Conservation (phyloP, 2,113 vertebrate species). For the Ariopsis seemanni region DNA sequence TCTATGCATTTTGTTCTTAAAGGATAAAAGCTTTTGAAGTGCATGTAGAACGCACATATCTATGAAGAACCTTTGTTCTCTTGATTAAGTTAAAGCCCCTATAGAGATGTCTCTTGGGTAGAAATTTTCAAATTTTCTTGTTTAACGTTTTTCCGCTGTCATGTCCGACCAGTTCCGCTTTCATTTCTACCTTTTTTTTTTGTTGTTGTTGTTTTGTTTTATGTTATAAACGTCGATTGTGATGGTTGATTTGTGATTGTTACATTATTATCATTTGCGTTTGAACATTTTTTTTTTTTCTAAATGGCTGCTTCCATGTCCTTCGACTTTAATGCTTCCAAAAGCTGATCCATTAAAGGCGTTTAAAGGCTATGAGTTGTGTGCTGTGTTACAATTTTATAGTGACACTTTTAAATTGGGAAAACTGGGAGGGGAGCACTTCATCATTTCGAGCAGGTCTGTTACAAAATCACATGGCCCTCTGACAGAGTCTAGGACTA, state of each 20-base stretch:
- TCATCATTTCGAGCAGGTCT: too few relatives aligned
- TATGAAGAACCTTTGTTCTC: neutral
- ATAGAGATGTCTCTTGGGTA: neutral
- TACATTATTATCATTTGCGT: constrained; percentile 57
- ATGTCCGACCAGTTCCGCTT: constrained; percentile 57
- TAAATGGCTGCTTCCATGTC: constrained; percentile 70
- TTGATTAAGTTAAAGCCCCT: neutral
- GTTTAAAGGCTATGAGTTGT: constrained; percentile 57
- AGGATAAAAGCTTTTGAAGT: constrained; percentile 48
- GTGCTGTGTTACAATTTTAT: constrained; percentile 1
- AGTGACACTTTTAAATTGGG: neutral
- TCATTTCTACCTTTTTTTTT: constrained; percentile 36
- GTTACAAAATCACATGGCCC: neutral
- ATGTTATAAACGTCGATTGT: constrained; percentile 26
- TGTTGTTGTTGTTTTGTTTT: constrained; percentile 39
- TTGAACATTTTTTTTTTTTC: constrained; percentile 53
- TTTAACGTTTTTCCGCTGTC: constrained; percentile 66
- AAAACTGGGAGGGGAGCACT: neutral
- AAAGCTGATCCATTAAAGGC: constrained; percentile 78
- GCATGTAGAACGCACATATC: constrained; percentile 9
- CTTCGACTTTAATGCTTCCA: constrained; percentile 74
- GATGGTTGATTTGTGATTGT: constrained; percentile 68
- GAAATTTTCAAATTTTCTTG: neutral
- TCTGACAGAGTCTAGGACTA: neutral
- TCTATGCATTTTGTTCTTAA: constrained; percentile 71